Evolutionary conservation across 2,797 vertebrate genomes (phyloP).

Genomic region (Lophura swinhoii): DNA sequence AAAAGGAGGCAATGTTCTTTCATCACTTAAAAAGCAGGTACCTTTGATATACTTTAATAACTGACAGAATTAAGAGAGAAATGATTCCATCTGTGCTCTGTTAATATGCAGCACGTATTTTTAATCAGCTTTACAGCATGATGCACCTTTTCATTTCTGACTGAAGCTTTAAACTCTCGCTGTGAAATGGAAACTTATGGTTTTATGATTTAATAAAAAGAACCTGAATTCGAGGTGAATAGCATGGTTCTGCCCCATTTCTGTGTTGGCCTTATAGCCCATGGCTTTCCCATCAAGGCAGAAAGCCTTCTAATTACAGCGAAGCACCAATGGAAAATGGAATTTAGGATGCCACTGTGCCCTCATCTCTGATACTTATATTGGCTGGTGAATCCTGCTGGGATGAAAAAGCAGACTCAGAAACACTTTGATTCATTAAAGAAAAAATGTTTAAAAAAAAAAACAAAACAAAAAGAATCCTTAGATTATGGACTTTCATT

Average conservation of each 20-base stretch:
- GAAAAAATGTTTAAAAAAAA: slow-evolving; percentile 5
- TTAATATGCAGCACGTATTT: slow-evolving; percentile 65
- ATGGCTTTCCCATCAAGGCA: slow-evolving; percentile 42
- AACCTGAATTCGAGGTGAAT: slow-evolving; percentile 31
- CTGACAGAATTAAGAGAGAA: slow-evolving; percentile 47
- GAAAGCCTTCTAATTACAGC: slow-evolving; percentile 68
- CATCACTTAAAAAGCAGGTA: slow-evolving; percentile 31
- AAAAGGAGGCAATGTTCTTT: slow-evolving; percentile 19
- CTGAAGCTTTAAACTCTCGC: slow-evolving; percentile 32
- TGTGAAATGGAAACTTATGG: slow-evolving; percentile 38
- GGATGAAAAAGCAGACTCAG: slow-evolving; percentile 22
- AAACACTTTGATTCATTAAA: slow-evolving; percentile 63
- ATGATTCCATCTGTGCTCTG: slow-evolving; percentile 39
- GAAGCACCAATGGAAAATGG: slow-evolving; percentile 53
- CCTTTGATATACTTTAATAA: slow-evolving; percentile 52
- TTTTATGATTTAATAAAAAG: slow-evolving; percentile 59
- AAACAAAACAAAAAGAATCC: not conserved
- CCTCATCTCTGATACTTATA: slow-evolving; percentile 41
- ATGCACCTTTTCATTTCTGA: slow-evolving; percentile 30
- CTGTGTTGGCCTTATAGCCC: slow-evolving; percentile 16
- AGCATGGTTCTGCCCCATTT: slow-evolving; percentile 20
- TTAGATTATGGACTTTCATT: not conserved
- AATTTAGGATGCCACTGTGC: slow-evolving; percentile 25
- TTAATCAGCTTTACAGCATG: slow-evolving; percentile 63
- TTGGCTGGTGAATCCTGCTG: slow-evolving; percentile 8